Base-by-base conservation (phyloP, 2,113 vertebrate species). In the Cyprinodon brontotheroides region DNA sequence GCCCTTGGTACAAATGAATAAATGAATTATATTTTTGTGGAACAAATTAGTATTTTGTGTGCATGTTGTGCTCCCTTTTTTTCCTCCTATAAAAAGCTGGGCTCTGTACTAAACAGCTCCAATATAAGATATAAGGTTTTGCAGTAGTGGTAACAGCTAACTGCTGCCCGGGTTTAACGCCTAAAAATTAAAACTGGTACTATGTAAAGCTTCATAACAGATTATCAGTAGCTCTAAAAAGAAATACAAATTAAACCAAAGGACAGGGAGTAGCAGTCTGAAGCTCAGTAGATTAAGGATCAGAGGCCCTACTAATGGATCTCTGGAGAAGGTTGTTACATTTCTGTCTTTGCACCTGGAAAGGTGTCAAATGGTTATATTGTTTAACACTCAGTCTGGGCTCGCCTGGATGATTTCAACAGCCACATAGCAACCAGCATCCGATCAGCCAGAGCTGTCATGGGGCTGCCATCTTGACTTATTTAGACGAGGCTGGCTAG, bases 381-480 rank as follows among this genome's bases (percentile, higher is more conserved):
- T 36, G 60, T 83, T 48, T 45, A 86, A 81, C 82, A 83, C 41
- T 78, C n/a, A 69, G 75, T 67, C 75, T 4, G 47, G 70, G 38
- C 75, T 61, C 74, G 78, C 77, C 85, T 87, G 85, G 91, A 89
- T 84, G 88, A 87, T 80, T 87, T 88, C 84, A 85, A 87, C 77
- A 41, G n/a, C 73, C 72, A 13, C 91, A 86, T 87, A 86, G 86
- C 78, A 81, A 75, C 79, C 82, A 73, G 76, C 79, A 79, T 77
- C 72, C 77, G 70, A 84, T 80, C 79, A 70, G 83, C 89, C 59
- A 43, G 78, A 76, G 82, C 90, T 86, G 90, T 90, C 89, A 82
- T 85, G 86, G 86, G 90, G 89, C 87, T 82, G 84, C 91, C 88
- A 90, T 92, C 87, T 89, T 90, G 91, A 89, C 89, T 90, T 90